phyloP scores from a whole-genome alignment of 2,113 vertebrate species.

The Tyto alba region DNA sequence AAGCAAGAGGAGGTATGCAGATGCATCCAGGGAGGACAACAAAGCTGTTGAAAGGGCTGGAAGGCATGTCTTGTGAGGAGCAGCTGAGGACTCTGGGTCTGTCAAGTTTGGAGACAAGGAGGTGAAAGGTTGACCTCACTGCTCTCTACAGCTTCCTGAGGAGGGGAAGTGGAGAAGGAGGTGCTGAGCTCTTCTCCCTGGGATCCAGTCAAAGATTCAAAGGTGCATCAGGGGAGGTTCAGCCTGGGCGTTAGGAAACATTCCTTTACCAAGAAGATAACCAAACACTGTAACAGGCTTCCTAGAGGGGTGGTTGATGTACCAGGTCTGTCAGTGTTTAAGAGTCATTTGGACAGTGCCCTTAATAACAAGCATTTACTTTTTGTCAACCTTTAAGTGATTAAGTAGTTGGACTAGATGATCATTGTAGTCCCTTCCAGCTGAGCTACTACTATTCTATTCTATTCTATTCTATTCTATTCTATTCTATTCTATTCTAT shows the following conservation, averaged over 20 bases:
- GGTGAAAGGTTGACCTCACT: not conserved
- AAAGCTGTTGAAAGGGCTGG: not conserved
- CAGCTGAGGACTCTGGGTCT: accelerated
- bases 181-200: not conserved
- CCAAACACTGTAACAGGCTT: not conserved
- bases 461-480: too few species aligned
- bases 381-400: not conserved
- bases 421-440: not conserved
- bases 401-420: not conserved
- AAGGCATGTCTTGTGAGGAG: not conserved
- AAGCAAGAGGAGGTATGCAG: accelerated
- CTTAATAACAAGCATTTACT: not conserved
- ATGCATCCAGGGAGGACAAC: not conserved
- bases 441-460: not conserved
- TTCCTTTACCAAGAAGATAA: accelerated
- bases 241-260: not conserved
- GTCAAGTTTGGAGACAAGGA: not conserved
- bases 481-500: not conserved
- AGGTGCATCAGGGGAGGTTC: accelerated
- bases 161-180: not conserved
- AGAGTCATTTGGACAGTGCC: not conserved
- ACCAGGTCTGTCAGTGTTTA: not conserved
- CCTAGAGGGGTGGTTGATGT: not conserved
- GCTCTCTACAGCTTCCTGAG: not conserved
- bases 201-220: not conserved